Conservation (phyloP, 2,113 vertebrate genomes). For the Phalacrocorax pelagicus region DNA sequence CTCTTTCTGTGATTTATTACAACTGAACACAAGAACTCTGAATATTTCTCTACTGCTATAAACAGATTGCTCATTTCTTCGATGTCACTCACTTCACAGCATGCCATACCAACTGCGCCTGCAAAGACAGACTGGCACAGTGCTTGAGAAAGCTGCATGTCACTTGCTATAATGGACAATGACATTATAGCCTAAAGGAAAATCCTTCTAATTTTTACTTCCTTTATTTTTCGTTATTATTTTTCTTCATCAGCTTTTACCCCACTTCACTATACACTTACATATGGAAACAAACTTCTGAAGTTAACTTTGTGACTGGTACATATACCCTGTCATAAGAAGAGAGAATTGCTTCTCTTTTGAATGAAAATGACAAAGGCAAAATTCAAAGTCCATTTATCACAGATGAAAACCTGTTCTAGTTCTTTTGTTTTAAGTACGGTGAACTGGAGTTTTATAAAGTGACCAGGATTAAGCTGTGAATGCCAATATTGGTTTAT, state of each 20-base stretch:
- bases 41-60: conserved; percentile 1
- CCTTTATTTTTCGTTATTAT: not conserved
- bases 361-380: conserved; percentile 7
- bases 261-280: not conserved
- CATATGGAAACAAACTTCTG: not conserved
- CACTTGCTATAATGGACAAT: conserved; percentile 8
- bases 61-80: conserved; percentile 53
- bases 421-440: not conserved
- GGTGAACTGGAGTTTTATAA: not conserved
- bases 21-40: not conserved
- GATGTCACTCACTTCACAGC: conserved; percentile 43
- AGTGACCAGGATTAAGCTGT: not conserved
- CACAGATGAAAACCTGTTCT: not conserved
- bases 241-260: not conserved
- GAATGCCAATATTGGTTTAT: not conserved
- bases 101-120: not conserved
- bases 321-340: not conserved
- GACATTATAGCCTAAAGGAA: conserved; percentile 6
- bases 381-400: conserved; percentile 20
- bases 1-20: conserved; percentile 1
- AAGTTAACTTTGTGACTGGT: not conserved
- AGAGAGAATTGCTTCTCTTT: not conserved
- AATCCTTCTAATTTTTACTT: not conserved
- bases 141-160: conserved; percentile 31
- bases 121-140: not conserved